These are phyloP conservation scores for Mionectes macconnelli DNA, from an alignment of 2,113 vertebrate species.

Conservation along the genomic window DNA sequence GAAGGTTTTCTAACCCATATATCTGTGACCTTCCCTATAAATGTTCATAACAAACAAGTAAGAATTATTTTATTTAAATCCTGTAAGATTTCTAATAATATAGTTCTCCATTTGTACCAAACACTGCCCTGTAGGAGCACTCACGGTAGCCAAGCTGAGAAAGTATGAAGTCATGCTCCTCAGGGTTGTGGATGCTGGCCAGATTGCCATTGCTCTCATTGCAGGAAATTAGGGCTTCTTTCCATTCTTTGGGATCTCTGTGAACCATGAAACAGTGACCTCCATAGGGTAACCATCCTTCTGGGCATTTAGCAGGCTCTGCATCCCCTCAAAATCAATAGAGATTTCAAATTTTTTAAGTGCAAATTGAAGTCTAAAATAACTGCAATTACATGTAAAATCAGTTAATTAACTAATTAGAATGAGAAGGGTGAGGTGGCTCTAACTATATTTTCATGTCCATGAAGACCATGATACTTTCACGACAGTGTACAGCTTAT, in stretches of 20 bases:
- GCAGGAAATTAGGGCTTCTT: conserved; percentile 78
- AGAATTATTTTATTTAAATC: not conserved
- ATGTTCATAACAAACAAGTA: not conserved
- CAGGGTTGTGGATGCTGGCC: conserved; percentile 84
- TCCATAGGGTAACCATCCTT: conserved; percentile 83
- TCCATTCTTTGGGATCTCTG: conserved; percentile 79
- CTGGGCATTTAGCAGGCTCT: conserved; percentile 77
- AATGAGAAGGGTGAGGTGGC: not conserved
- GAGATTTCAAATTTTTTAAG: not conserved
- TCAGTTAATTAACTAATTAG: not conserved
- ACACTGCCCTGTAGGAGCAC: not conserved
- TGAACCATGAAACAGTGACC: conserved; percentile 84
- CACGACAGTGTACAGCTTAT: not conserved
- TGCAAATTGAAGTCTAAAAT: not conserved
- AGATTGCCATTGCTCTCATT: conserved; percentile 81
- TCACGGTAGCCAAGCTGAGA: conserved; percentile 89
- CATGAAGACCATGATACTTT: not conserved
- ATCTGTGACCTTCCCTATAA: not conserved
- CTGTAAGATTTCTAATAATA: not conserved
- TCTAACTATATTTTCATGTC: not conserved
- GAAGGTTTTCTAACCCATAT: not conserved
- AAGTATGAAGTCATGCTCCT: conserved; percentile 87
- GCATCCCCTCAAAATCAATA: conserved; percentile 56
- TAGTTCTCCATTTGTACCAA: not conserved
- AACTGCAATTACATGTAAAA: not conserved